Evolutionary conservation across 1,140 invertebrate genomes (phyloP).

Genomic region (Telenomus remus): DNA sequence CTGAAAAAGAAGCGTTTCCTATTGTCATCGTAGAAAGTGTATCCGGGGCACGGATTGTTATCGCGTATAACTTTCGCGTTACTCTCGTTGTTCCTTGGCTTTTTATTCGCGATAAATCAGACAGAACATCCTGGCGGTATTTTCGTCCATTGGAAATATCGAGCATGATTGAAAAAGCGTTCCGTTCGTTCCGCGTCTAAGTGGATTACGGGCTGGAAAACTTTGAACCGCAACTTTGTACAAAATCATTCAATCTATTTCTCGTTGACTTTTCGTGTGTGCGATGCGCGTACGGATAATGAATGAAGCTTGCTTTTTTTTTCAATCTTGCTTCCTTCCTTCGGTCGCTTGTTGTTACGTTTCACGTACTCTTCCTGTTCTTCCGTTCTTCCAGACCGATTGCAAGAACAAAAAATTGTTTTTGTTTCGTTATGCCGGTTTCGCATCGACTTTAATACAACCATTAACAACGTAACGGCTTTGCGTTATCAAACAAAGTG

Average conservation of each 20-base stretch:
- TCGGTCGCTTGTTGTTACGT: background rate
- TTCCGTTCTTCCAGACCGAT: background rate
- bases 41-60: constrained; percentile 15
- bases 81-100: background rate
- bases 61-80: constrained; percentile 3
- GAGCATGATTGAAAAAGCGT: constrained; percentile 31
- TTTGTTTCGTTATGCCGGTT: background rate
- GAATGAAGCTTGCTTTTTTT: background rate
- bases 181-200: background rate
- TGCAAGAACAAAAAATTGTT: constrained; percentile 1
- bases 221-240: constrained; percentile 37
- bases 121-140: constrained; percentile 27
- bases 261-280: constrained; percentile 4
- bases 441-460: background rate
- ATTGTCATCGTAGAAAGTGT: constrained; percentile 23
- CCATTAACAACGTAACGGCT: constrained; percentile 1
- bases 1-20: background rate
- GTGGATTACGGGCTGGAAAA: constrained; percentile 33
- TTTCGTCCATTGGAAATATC: constrained; percentile 35
- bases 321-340: constrained; percentile 2
- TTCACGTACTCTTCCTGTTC: background rate
- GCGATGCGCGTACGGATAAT: constrained; percentile 9
- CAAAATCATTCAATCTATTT: constrained; percentile 34
- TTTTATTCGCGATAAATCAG: constrained; percentile 27
- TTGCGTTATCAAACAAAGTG: constrained; percentile 13